phyloP scores from a whole-genome alignment of 2,888 invertebrate genomes.

The Oithona nana region DNA sequence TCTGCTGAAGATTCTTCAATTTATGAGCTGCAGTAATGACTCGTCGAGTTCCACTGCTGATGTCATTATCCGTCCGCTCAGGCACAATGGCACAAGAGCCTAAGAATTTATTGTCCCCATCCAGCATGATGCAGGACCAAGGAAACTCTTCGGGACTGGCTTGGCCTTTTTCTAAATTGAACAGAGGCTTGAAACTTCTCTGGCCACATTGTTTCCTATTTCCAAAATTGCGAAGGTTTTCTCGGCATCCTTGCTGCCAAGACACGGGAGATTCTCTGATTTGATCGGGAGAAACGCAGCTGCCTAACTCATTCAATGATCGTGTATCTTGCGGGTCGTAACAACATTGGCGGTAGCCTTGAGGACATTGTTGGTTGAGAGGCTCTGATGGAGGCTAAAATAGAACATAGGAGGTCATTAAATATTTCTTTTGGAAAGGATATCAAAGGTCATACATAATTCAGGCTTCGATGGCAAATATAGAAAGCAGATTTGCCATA shows the following conservation, averaged over 20 bases:
- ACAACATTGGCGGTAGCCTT: background rate
- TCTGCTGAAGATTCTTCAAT: background rate
- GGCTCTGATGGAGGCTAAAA: too few species aligned
- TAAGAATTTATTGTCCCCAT: constrained; percentile 9
- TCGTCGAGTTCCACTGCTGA: constrained; percentile 6
- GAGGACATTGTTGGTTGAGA: background rate
- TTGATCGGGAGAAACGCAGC: background rate
- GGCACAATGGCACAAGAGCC: constrained; percentile 14
- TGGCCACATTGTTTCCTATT: background rate
- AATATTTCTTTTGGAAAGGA: too few species aligned
- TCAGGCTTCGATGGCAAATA: too few species aligned
- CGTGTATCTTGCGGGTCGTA: background rate
- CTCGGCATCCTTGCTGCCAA: background rate
- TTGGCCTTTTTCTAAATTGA: background rate
- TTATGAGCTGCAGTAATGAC: constrained; percentile 17
- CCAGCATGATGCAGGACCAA: constrained; percentile 14
- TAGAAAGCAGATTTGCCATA: too few species aligned
- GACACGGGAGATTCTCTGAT: background rate
- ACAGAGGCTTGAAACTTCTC: background rate
- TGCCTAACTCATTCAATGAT: background rate
- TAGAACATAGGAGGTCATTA: too few species aligned
- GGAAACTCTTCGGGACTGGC: constrained; percentile 16
- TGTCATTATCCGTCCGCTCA: constrained; percentile 1
- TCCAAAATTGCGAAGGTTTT: background rate
- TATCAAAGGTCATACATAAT: too few species aligned